Evolutionary conservation across 2,888 invertebrate species (phyloP).

Genomic region (Pollenia griseotomentosa): DNA sequence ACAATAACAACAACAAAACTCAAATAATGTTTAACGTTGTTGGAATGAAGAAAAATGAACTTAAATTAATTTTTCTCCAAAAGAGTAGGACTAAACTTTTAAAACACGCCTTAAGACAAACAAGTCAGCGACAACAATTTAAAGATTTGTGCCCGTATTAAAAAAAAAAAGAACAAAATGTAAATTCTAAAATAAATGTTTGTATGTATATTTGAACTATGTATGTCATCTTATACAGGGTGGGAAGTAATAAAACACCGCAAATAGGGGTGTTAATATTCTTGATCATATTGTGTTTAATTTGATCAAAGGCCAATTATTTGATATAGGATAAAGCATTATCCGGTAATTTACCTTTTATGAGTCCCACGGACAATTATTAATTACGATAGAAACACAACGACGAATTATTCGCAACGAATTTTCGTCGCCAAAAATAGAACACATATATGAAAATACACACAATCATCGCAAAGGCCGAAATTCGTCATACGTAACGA

Average conservation of each 20-base stretch:
- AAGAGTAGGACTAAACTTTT: slow-evolving; percentile 11
- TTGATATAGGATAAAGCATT: too few species aligned
- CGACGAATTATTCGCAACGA: too few species aligned
- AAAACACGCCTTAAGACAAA: slow-evolving; percentile 36
- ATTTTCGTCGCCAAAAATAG: too few species aligned
- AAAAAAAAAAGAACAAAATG: neutral
- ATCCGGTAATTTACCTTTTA: too few species aligned
- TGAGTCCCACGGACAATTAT: too few species aligned
- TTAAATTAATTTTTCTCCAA: slow-evolving; percentile 29
- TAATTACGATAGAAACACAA: too few species aligned
- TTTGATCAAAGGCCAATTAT: too few species aligned
- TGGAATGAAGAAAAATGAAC: slow-evolving; percentile 21
- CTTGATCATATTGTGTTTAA: too few species aligned
- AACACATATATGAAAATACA: too few species aligned
- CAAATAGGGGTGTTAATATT: neutral
- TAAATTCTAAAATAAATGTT: neutral
- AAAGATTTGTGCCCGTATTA: neutral
- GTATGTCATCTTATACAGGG: neutral
- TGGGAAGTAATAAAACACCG: neutral
- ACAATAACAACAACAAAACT: slow-evolving; percentile 8
- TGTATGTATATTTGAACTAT: neutral
- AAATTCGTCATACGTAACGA: too few species aligned
- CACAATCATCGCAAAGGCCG: too few species aligned
- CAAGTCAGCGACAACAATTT: neutral
- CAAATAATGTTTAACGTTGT: neutral